A percentile compares a stretch with the other conserved stretches of the same genome.
phyloP scores from a whole-genome alignment of 2,888 invertebrate species.

The Trichogramma evanescens region DNA sequence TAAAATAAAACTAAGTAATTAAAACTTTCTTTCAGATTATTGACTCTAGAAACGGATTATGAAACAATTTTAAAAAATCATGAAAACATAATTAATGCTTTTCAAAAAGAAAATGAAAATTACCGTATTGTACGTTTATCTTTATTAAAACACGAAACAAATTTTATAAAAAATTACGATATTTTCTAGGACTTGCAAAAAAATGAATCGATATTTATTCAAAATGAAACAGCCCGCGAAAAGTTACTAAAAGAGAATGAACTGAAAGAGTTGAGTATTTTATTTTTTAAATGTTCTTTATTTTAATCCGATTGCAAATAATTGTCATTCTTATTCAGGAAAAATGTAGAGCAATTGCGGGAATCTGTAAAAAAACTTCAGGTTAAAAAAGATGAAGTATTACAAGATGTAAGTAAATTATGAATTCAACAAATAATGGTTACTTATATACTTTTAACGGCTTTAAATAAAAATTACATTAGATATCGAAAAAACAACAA shows the following conservation, averaged over 20 bases:
- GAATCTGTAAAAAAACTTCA: neutral
- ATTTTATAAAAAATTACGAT: too few species aligned
- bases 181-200: neutral
- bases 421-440: neutral
- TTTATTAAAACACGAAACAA: too few species aligned
- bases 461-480: neutral
- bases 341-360: neutral
- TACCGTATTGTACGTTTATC: too few species aligned
- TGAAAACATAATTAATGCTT: too few species aligned
- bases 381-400: neutral
- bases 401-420: slow-evolving; percentile 4
- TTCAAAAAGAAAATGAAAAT: too few species aligned
- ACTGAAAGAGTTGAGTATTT: neutral
- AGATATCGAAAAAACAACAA: slow-evolving; percentile 3
- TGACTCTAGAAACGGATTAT: too few species aligned
- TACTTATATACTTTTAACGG: neutral
- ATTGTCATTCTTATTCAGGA: neutral
- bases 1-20: too few species aligned
- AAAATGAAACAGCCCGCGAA: neutral
- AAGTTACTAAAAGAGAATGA: slow-evolving; percentile 7
- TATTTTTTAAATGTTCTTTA: neutral
- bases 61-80: too few species aligned
- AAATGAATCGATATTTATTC: neutral
- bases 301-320: neutral
- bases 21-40: too few species aligned